Evolutionary conservation across 2,797 vertebrate genomes (phyloP).

Genomic region (Odontamblyopus lacepedii): DNA sequence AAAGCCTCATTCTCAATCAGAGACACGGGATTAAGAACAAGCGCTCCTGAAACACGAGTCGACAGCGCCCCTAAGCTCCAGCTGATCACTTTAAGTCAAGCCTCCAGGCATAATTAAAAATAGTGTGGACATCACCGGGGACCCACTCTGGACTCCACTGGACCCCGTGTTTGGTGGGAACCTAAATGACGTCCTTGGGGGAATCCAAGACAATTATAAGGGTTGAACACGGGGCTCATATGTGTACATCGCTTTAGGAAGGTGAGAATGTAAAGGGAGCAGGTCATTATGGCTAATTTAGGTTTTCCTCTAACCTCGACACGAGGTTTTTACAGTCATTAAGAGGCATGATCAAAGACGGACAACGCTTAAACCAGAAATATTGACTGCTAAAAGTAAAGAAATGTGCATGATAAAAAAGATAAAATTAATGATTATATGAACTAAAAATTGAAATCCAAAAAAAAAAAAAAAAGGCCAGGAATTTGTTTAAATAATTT

Average conservation of each 20-base stretch:
- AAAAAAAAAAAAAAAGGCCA: too few relatives aligned
- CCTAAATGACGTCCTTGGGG: conserved; percentile 15
- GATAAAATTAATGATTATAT: too few relatives aligned
- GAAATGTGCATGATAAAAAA: neutral
- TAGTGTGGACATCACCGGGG: conserved; percentile 17
- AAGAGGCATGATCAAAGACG: conserved; percentile 62
- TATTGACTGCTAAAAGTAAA: conserved; percentile 46
- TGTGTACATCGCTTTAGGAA: conserved; percentile 16
- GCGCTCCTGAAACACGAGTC: conserved; percentile 3
- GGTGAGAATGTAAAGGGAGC: conserved; percentile 20
- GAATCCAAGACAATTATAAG: conserved; percentile 35
- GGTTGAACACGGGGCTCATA: conserved; percentile 4
- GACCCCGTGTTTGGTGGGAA: conserved; percentile 26
- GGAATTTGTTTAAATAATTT: too few relatives aligned
- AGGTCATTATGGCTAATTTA: conserved; percentile 42
- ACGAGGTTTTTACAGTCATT: conserved; percentile 69
- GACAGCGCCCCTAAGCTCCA: conserved; percentile 4
- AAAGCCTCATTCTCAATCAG: conserved; percentile 19
- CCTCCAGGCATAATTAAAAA: conserved; percentile 40
- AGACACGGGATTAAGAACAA: conserved; percentile 5
- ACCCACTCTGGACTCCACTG: conserved; percentile 30
- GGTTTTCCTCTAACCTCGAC: conserved; percentile 50
- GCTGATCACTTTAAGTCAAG: conserved; percentile 32
- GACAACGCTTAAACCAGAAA: conserved; percentile 53
- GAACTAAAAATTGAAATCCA: neutral